These are phyloP conservation scores for Brachionus rotundiformis DNA, from an alignment of 1,140 invertebrate species.

Conservation along the genomic window DNA sequence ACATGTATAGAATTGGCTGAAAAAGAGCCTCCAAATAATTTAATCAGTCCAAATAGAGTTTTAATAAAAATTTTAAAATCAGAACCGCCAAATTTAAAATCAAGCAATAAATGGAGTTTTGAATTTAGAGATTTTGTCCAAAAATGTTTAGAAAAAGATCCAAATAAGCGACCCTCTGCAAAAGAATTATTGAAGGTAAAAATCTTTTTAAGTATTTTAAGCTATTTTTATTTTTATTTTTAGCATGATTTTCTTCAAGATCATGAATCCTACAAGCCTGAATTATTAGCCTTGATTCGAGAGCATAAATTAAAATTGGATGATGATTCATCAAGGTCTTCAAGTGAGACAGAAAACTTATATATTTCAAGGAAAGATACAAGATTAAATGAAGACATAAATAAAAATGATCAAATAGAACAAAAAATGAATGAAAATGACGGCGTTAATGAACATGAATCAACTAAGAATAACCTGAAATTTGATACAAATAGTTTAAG, in stretches of 20 bases:
- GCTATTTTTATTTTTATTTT: background rate
- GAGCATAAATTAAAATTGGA: conserved; percentile 14
- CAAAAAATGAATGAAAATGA: background rate
- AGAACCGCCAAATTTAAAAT: conserved; percentile 94
- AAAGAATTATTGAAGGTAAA: conserved; percentile 76
- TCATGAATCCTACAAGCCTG: background rate
- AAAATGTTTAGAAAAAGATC: conserved; percentile 63
- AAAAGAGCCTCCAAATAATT: conserved; percentile 86
- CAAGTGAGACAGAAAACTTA: background rate
- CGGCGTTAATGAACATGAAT: background rate
- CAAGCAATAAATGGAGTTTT: conserved; percentile 92
- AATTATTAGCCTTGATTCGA: background rate
- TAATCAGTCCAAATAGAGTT: background rate
- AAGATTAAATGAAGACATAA: background rate
- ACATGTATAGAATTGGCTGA: conserved; percentile 97
- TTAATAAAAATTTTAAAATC: conserved; percentile 71
- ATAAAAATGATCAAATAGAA: background rate
- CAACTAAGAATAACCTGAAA: background rate
- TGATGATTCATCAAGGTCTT: background rate
- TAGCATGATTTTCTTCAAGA: conserved; percentile 36
- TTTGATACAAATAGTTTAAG: background rate
- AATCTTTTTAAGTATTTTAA: background rate
- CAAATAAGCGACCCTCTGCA: conserved; percentile 82
- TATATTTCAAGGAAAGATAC: background rate
- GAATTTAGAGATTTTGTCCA: conserved; percentile 74